These are phyloP conservation scores for Leiothrix lutea DNA, from an alignment of 2,113 vertebrate genomes.

Conservation along the genomic window DNA sequence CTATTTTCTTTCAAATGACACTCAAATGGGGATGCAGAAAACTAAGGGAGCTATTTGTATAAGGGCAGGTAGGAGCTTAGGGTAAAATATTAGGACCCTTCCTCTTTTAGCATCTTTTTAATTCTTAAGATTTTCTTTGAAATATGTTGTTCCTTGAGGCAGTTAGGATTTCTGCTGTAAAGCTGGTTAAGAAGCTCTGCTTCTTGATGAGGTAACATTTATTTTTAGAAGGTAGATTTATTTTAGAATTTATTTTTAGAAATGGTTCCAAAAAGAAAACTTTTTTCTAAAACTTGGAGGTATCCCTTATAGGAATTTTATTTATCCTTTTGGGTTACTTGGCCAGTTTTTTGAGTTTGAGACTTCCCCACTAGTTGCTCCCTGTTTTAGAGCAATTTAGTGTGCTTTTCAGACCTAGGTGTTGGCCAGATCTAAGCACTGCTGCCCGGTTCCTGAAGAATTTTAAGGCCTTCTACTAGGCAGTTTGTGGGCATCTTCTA, in stretches of 20 bases:
- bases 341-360: neutral
- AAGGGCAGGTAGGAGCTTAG: neutral
- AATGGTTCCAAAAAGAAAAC: neutral
- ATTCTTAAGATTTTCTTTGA: neutral
- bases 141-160: neutral
- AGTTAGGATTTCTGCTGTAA: neutral
- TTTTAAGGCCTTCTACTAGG: neutral
- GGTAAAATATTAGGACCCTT: neutral
- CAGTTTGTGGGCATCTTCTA: neutral
- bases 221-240: neutral
- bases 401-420: neutral
- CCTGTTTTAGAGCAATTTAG: neutral
- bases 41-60: neutral
- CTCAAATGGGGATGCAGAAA: neutral
- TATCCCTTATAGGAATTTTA: neutral
- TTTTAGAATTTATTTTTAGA: no score
- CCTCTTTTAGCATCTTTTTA: neutral
- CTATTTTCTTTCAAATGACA: neutral
- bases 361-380: neutral
- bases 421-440: neutral
- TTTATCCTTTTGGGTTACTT: neutral
- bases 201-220: neutral
- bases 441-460: neutral
- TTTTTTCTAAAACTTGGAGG: neutral
- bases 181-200: neutral